Base-by-base conservation (phyloP, 1,140 invertebrate genomes). In the Thalassaphorura encarpata region DNA sequence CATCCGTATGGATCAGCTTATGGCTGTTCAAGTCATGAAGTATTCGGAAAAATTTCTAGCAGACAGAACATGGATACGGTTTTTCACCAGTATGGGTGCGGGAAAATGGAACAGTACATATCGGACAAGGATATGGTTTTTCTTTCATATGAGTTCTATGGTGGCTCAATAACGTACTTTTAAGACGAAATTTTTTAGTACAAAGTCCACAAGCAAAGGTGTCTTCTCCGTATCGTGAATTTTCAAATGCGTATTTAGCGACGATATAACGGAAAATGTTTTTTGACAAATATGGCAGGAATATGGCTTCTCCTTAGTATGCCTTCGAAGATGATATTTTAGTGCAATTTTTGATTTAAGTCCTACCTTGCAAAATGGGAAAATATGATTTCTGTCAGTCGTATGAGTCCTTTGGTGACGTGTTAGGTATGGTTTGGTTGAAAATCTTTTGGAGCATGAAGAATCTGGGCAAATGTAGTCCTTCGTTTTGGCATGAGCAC, bases 71-170 rank as follows among this genome's bases (percentile, higher is more conserved):
- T 24, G 13, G 13, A 19, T 21, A 48, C 15, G 46, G 46, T 18
- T 48, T 48, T 21, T 48, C 46, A 21, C 46, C 46, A n/a, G 23
- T 48, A 23, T 48, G 46, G 4, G 23, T 48, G 6, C 46, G 8
- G 26, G 13, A 8, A 48, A 48, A 48, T 4, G 13, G 5, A 13
- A 21, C 26, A 11, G 4, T 11, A 28, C 46, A 48, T 5, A 8
- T 8, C 4, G 8, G 8, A 19, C 46, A 48, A 29, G 6, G 5
- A 48, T 13, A 48, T 23, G 21, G 21, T 29, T 29, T 48, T 28
- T 48, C 46, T 23, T 23, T 23, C 4, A n/a, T 48, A 19, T 48
- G 46, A 24, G 27, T 28, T 19, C 27, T 24, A 11, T 13, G 13
- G 18, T 48, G 46, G 26, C 27, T 4, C 5, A 11, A 21, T 23